Evolutionary conservation across 2,888 invertebrate species (phyloP).

Genomic region (Acrobasis consociella): DNA sequence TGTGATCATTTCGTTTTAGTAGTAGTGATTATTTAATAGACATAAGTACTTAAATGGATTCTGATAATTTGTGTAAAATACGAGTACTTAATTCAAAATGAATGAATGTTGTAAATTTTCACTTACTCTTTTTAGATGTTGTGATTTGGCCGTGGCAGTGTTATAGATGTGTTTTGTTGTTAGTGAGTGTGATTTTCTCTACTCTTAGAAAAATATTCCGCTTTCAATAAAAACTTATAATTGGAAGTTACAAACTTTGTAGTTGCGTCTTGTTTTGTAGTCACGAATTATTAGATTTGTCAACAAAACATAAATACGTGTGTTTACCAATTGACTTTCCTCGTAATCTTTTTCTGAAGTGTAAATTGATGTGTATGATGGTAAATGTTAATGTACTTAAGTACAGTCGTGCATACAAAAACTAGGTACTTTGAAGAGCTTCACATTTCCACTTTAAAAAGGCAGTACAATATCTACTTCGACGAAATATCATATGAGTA

Average conservation of each 20-base stretch:
- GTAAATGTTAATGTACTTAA: constrained; percentile 22
- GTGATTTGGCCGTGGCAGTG: constrained; percentile 66
- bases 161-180: constrained; percentile 63
- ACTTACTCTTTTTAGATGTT: constrained; percentile 73
- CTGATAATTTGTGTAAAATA: constrained; percentile 35
- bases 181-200: constrained; percentile 68
- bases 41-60: constrained; percentile 45
- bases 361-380: constrained; percentile 30
- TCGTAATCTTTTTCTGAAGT: constrained; percentile 37
- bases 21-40: constrained; percentile 61
- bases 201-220: constrained; percentile 53
- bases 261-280: constrained; percentile 45
- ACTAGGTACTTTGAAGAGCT: not conserved
- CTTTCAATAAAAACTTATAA: constrained; percentile 34
- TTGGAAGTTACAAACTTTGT: constrained; percentile 40
- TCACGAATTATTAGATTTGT: constrained; percentile 33
- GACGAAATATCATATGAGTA: too few relatives aligned
- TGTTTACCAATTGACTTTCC: constrained; percentile 31
- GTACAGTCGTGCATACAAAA: constrained; percentile 2
- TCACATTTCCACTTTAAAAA: not conserved
- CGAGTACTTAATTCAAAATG: constrained; percentile 38
- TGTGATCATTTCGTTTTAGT: constrained; percentile 67
- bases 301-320: constrained; percentile 25
- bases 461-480: not conserved
- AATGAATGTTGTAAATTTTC: constrained; percentile 70